These are phyloP conservation scores for Vidua macroura DNA, from an alignment of 2,113 vertebrate genomes.

Conservation along the genomic window DNA sequence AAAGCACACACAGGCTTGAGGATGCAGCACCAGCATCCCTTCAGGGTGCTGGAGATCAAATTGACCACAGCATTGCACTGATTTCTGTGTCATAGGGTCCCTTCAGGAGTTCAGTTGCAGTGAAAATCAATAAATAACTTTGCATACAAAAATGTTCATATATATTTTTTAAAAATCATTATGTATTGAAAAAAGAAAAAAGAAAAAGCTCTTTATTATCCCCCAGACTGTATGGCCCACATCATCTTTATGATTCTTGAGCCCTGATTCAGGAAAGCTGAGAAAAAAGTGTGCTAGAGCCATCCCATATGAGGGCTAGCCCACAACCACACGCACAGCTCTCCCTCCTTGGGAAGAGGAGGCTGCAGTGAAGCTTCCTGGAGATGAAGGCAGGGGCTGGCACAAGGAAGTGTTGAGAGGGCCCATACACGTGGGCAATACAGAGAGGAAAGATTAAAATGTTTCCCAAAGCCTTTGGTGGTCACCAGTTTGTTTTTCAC, in stretches of 20 bases:
- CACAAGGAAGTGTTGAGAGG: neutral
- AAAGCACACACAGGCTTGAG: neutral
- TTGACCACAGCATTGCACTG: neutral
- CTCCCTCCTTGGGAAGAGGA: neutral
- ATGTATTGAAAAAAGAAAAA: neutral
- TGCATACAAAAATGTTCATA: conserved; percentile 29
- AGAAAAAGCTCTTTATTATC: neutral
- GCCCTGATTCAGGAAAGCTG: conserved; percentile 24
- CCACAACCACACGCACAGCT: neutral
- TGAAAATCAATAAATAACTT: conserved; percentile 65
- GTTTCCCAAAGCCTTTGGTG: neutral
- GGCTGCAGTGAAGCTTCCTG: neutral
- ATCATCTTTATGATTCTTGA: neutral
- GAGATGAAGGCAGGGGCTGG: neutral
- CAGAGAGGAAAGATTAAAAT: neutral
- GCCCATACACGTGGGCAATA: neutral
- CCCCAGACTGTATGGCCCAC: neutral
- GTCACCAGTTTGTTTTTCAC: conserved; percentile 34
- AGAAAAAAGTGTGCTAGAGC: neutral
- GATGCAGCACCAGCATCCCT: neutral
- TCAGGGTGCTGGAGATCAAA: neutral
- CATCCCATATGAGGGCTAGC: neutral
- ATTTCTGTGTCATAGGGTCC: neutral
- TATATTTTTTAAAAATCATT: conserved; percentile 21
- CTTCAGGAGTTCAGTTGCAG: neutral